Conservation (phyloP, 2,797 vertebrate species). For the Artibeus jamaicensis region DNA sequence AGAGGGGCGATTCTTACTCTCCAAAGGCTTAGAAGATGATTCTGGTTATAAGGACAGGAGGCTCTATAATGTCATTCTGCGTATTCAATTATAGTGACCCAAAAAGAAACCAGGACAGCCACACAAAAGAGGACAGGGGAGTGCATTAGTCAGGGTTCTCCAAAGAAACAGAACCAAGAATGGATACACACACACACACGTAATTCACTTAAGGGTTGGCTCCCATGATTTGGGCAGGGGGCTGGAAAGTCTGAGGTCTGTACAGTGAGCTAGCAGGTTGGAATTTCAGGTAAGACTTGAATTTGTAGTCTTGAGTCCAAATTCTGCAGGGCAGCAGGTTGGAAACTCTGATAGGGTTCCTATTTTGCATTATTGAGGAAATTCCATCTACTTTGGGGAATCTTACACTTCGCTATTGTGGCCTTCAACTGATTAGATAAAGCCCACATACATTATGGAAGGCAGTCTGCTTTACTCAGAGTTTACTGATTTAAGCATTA, state of each 20-base stretch:
- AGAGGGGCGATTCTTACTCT: background rate
- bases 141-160: background rate
- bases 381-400: background rate
- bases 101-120: background rate
- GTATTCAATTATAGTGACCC: background rate
- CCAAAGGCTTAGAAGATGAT: background rate
- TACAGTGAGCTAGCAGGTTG: background rate
- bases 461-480: background rate
- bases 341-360: background rate
- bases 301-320: background rate
- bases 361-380: background rate
- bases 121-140: background rate
- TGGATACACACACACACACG: fast-evolving
- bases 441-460: background rate
- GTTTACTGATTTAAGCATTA: background rate
- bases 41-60: background rate
- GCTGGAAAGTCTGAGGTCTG: background rate
- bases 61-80: background rate
- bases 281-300: background rate
- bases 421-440: background rate
- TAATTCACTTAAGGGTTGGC: background rate
- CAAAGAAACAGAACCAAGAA: background rate
- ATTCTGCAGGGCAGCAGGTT: background rate
- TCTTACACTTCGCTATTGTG: background rate
- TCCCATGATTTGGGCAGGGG: fast-evolving